Evolutionary conservation across 2,888 invertebrate species (phyloP), one percentile per base, ranked within the genome.

Genomic region (Clepsis dumicolana): DNA sequence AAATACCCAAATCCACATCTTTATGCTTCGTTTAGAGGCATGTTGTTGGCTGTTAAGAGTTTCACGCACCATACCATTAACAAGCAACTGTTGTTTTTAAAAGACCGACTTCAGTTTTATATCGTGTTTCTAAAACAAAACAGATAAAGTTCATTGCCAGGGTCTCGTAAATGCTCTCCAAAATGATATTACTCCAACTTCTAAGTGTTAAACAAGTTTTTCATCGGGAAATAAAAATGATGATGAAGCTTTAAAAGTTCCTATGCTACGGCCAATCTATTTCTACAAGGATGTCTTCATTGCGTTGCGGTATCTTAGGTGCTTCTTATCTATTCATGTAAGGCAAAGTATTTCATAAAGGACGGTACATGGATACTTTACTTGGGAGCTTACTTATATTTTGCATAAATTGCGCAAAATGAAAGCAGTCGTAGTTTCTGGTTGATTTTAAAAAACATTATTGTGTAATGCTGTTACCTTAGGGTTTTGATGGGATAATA

Each of bases 281-380:
- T 44, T 44, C 7, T 44, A 16, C 18, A 18, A 44, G 44, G 18
- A 44, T 44, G 16, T 18, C 10, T 32, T 54, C 32, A 54, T 54
- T 53, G 27, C 53, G 16, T n/a, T 29, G 53, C 18, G 29, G 29
- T 27, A 29, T 29, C 53, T 53, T 21, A 53, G 29, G 14, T 27
- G 29, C 54, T 32, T 54, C 29, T 54, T 54, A 32, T 44, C 44
- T 44, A 18, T 18, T 44, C 44, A 44, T 18, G 8, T 8, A 44
- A 44, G 18, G 44, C 44, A 44, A 44, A 44, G 16, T 44, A 18
- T 44, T 44, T 44, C 16, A 44, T 44, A 44, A 18, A 44, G 18
- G 44, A 44, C 18, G 16, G 44, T 8, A 18, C 44, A 18, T 2
- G 18, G 18, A 16, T 44, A 18, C 44, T 18, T 18, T 44, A 44